A percentile compares a stretch with the other conserved stretches of the same genome.
phyloP scores from a whole-genome alignment of 1,140 invertebrate genomes.

The Calosoma granatense region DNA sequence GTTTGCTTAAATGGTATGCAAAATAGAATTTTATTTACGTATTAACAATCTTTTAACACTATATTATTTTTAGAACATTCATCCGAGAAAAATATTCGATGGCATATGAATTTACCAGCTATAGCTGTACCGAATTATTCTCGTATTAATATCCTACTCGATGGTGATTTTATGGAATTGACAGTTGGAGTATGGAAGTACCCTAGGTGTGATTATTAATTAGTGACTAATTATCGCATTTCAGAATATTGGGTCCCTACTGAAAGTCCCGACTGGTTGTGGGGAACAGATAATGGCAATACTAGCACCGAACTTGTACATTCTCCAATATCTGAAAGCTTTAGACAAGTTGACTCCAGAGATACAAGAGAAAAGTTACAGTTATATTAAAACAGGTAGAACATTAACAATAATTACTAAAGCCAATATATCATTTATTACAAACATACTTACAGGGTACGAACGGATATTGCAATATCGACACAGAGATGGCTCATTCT shows the following conservation, averaged over 20 bases:
- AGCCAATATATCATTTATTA: too few relatives aligned
- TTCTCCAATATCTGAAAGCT: slow-evolving; percentile 52
- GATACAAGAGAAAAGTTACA: slow-evolving; percentile 44
- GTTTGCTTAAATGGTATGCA: slow-evolving; percentile 40
- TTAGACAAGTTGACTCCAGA: slow-evolving; percentile 36
- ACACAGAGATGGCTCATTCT: slow-evolving; percentile 65
- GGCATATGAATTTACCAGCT: slow-evolving; percentile 24
- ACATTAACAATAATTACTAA: too few relatives aligned
- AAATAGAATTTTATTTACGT: too few relatives aligned
- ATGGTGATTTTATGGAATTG: slow-evolving; percentile 49
- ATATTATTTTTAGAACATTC: too few relatives aligned
- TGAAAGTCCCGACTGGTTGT: slow-evolving; percentile 50
- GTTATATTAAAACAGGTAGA: slow-evolving; percentile 57
- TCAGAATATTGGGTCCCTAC: slow-evolving; percentile 43
- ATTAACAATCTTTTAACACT: too few relatives aligned
- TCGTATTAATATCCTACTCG: slow-evolving; percentile 33
- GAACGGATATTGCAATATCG: slow-evolving; percentile 62
- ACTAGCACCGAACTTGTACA: slow-evolving; percentile 62
- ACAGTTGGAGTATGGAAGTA: slow-evolving; percentile 33
- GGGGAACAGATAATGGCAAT: slow-evolving; percentile 75
- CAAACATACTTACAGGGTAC: slow-evolving; percentile 51
- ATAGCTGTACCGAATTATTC: background rate
- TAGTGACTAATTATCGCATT: too few relatives aligned
- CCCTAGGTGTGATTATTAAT: too few relatives aligned
- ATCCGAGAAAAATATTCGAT: too few relatives aligned